Percentiles rank a stretch among this genome's conserved stretches.
These are phyloP conservation scores for Antitype chi DNA, from an alignment of 2,888 invertebrate genomes.

Conservation along the genomic window DNA sequence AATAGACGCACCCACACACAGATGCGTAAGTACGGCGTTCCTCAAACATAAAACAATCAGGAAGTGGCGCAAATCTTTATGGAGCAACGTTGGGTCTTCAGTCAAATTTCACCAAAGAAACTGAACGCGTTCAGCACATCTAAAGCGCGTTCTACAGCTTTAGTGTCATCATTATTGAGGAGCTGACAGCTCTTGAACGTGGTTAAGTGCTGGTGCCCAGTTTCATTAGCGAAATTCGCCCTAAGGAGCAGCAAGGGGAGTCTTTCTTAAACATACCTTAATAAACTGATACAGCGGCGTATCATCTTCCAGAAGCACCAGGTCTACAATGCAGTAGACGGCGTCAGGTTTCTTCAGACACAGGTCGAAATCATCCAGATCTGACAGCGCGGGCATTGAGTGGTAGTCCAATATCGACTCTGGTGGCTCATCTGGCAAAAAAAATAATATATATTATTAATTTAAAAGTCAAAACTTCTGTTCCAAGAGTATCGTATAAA, in stretches of 20 bases:
- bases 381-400: conserved; percentile 86
- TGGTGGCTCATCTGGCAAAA: conserved; percentile 65
- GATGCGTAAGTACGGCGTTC: too few species aligned
- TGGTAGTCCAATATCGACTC: conserved; percentile 80
- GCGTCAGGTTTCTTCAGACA: conserved; percentile 82
- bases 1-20: too few species aligned
- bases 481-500: neutral
- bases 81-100: neutral
- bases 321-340: conserved; percentile 86
- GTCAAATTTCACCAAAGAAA: neutral
- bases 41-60: neutral
- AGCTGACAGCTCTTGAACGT: neutral
- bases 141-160: too few species aligned
- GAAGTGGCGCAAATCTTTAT: neutral
- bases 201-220: too few species aligned
- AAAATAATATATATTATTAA: neutral
- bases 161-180: neutral
- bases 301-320: conserved; percentile 84
- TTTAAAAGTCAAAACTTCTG: too few species aligned
- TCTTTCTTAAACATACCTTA: conserved; percentile 76
- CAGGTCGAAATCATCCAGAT: conserved; percentile 86
- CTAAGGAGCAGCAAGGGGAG: neutral
- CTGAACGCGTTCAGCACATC: neutral
- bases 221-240: neutral
- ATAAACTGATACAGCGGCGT: conserved; percentile 85